Evolutionary conservation across 2,797 vertebrate species (phyloP).

Genomic region (Crocodylus rhombifer): DNA sequence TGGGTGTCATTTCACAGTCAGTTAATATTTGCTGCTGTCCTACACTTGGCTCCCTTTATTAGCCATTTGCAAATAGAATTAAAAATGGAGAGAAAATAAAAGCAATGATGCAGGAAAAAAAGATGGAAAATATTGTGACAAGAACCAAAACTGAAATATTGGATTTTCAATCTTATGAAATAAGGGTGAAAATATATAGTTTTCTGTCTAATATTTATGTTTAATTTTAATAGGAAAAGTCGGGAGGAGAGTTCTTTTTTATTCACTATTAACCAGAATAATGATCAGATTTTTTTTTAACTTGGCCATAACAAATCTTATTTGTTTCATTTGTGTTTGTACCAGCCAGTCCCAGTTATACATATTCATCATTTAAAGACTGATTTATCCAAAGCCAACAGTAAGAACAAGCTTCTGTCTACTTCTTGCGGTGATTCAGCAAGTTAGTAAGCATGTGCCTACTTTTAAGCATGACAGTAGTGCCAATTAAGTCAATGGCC

Average conservation of each 20-base stretch:
- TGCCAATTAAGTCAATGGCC: background rate
- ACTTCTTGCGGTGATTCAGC: background rate
- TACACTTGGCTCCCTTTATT: background rate
- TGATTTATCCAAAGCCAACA: background rate
- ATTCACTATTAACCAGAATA: background rate
- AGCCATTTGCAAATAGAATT: background rate
- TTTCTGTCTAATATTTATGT: background rate
- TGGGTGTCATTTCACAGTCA: slow-evolving; percentile 21
- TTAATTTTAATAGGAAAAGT: background rate
- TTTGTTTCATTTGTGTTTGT: background rate
- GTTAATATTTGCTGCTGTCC: slow-evolving; percentile 35
- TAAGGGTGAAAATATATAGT: background rate
- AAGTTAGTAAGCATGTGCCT: background rate
- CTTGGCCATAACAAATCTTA: background rate
- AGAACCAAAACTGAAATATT: background rate
- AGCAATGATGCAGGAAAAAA: fast-evolving
- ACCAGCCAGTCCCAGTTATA: background rate
- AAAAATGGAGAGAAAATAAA: slow-evolving; percentile 20
- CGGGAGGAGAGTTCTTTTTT: too few relatives aligned
- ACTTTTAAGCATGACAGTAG: background rate
- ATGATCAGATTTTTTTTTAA: background rate
- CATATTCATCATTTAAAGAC: background rate
- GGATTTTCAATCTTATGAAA: background rate
- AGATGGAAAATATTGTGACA: background rate
- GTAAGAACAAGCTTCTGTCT: background rate